A percentile compares a stretch with the other conserved stretches of the same genome.
These are phyloP conservation scores for Caretta caretta DNA, from an alignment of 2,113 vertebrate species.

Conservation along the genomic window DNA sequence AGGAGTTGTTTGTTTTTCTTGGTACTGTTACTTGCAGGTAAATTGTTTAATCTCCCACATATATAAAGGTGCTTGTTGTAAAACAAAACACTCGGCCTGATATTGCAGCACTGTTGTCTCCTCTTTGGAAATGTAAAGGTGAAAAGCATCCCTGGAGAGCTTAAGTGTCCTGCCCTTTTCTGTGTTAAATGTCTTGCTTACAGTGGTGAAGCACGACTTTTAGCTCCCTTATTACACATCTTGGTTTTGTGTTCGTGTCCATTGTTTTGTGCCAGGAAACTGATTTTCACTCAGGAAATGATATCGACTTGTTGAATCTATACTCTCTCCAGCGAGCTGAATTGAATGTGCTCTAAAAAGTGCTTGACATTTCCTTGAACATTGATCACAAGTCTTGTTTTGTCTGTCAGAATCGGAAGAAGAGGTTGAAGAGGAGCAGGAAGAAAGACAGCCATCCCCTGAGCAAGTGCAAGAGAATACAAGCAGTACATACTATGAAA, in stretches of 20 bases:
- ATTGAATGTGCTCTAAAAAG: rapidly evolving
- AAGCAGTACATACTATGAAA: slow-evolving; percentile 90
- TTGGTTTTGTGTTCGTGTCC: background rate
- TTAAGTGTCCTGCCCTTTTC: background rate
- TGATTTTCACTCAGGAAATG: background rate
- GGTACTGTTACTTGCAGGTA: background rate
- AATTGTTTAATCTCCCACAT: rapidly evolving
- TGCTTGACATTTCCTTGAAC: rapidly evolving
- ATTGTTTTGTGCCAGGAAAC: background rate
- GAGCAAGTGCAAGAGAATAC: slow-evolving; percentile 92
- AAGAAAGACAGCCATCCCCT: slow-evolving; percentile 91
- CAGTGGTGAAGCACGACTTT: background rate
- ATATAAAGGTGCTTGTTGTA: background rate
- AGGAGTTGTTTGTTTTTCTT: background rate
- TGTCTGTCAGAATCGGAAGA: slow-evolving; percentile 91
- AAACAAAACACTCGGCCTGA: background rate
- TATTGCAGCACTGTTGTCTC: background rate
- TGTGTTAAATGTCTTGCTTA: background rate
- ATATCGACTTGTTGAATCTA: background rate
- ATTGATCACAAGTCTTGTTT: background rate
- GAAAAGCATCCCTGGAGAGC: background rate
- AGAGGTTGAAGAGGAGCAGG: slow-evolving; percentile 93
- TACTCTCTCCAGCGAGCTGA: background rate
- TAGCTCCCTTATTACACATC: background rate
- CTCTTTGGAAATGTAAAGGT: background rate